Base-by-base conservation (phyloP, 2,797 vertebrate species). In the Simalia tracyae region DNA sequence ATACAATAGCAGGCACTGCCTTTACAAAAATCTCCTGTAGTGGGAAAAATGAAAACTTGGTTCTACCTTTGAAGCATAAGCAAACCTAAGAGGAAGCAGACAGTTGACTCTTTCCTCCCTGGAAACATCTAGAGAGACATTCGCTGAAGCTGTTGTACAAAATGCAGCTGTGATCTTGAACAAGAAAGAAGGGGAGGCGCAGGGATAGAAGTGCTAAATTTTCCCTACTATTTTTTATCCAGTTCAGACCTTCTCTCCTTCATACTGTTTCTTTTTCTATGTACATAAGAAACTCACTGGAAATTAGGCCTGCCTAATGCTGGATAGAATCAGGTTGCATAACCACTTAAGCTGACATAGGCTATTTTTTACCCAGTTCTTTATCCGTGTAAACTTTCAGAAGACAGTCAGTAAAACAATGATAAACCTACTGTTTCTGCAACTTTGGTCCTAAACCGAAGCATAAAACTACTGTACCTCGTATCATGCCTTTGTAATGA, bases 21-120 rank as follows among this genome's bases (percentile, higher is more conserved):
- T 89, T 92, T 89, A 86, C 91, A 92, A 9, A 50, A 89, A 89
- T n/a, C 81, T 85, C 8, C 19, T 42, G 9, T 31, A 24, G 3
- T 24, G 61, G 4, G 60, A 26, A 57, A 85, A 86, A 89, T 5
- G 11, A 61, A 56, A 84, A n/a, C 31, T 24, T 31, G 28, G 24
- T 36, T 63, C 42, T 22, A 31, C 54, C 72, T 31, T 63, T 81
- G 42, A 81, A 84, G 28, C 28, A 60, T 17, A 63, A 57, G 3
- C 66, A 87, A 57, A 54, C 8, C 28, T 36, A 31, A 28, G 60
- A 24, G 54, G 85, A 57, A 50, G 86, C 66, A 81, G 28, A 36
- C 9, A 14, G 22, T 54, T 86, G 68, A 92, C 63, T 36, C 61
- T 66, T 85, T 46, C 91, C 31, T 91, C 68, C 57, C 19, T 56